These are phyloP conservation scores for Lepisosteus oculatus DNA, from an alignment of 2,113 vertebrate species.

Conservation along the genomic window DNA sequence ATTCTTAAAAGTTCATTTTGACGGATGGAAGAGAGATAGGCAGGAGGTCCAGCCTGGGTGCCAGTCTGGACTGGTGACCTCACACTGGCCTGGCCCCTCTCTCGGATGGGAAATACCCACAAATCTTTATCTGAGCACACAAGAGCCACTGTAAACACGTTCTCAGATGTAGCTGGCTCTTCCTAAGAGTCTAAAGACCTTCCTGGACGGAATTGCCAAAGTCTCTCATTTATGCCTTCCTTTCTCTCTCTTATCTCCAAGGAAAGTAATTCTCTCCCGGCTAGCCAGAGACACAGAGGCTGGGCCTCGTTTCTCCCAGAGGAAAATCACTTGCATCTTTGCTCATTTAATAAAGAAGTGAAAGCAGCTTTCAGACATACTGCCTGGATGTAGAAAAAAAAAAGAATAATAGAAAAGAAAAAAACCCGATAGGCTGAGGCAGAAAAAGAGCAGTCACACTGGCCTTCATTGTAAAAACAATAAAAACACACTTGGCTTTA, in stretches of 20 bases:
- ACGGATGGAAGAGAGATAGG: not conserved
- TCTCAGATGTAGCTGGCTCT: slow-evolving; percentile 29
- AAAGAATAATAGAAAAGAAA: slow-evolving; percentile 10
- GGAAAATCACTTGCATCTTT: slow-evolving; percentile 44
- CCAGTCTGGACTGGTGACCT: too few relatives aligned
- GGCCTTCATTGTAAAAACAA: slow-evolving; percentile 25
- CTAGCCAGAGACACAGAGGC: slow-evolving; percentile 59
- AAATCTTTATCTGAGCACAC: slow-evolving; percentile 36
- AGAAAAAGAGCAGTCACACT: slow-evolving; percentile 18
- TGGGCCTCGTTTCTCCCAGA: slow-evolving; percentile 37
- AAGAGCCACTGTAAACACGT: slow-evolving; percentile 30
- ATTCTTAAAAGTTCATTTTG: too few relatives aligned
- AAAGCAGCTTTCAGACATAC: slow-evolving; percentile 47
- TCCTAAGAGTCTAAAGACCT: slow-evolving; percentile 39
- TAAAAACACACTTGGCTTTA: slow-evolving; percentile 27
- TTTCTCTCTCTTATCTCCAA: slow-evolving; percentile 66
- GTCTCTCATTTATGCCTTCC: slow-evolving; percentile 48
- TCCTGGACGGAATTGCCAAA: slow-evolving; percentile 46
- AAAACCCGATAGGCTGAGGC: slow-evolving; percentile 18
- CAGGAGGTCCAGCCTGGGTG: too few relatives aligned
- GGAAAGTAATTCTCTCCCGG: slow-evolving; percentile 61
- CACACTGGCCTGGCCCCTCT: slow-evolving; percentile 1
- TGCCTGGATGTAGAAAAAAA: slow-evolving; percentile 29
- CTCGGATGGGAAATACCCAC: slow-evolving; percentile 25
- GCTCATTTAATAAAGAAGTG: slow-evolving; percentile 39